phyloP scores from a whole-genome alignment of 2,888 invertebrate species.

The Synergus japonicus region DNA sequence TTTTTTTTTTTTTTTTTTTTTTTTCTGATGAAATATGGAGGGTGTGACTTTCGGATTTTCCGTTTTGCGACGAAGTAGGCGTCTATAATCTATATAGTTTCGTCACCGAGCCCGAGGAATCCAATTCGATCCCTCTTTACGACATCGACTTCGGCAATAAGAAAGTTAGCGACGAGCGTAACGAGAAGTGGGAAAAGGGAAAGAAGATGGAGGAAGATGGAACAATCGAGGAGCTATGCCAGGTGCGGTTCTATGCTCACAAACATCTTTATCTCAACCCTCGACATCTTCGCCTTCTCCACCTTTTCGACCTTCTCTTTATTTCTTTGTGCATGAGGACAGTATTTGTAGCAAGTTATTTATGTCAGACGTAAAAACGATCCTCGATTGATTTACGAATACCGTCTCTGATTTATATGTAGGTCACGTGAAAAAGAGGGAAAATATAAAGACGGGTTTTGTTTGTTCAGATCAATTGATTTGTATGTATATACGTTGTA shows the following conservation, averaged over 20 bases:
- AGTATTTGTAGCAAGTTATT: constrained; percentile 64
- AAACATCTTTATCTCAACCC: constrained; percentile 53
- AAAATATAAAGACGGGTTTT: background rate
- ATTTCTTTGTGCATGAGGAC: constrained; percentile 48
- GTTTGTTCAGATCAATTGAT: too few species aligned
- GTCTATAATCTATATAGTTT: background rate
- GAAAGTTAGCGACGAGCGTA: constrained; percentile 65
- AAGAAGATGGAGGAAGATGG: constrained; percentile 51
- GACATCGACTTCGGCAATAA: constrained; percentile 75
- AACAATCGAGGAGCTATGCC: constrained; percentile 49
- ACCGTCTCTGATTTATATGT: constrained; percentile 43
- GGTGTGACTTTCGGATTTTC: constrained; percentile 30
- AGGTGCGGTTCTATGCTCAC: constrained; percentile 61
- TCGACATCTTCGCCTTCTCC: constrained; percentile 50
- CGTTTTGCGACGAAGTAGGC: constrained; percentile 37
- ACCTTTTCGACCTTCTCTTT: constrained; percentile 60
- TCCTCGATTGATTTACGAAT: constrained; percentile 53
- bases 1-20: too few species aligned
- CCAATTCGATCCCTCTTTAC: constrained; percentile 67
- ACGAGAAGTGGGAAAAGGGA: constrained; percentile 44
- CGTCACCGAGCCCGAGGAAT: constrained; percentile 52
- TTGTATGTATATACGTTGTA: too few species aligned
- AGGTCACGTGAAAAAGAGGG: background rate
- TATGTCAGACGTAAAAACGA: constrained; percentile 61
- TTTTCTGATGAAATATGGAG: background rate